Conservation (phyloP, 2,888 invertebrate genomes). For the Thera britannica region DNA sequence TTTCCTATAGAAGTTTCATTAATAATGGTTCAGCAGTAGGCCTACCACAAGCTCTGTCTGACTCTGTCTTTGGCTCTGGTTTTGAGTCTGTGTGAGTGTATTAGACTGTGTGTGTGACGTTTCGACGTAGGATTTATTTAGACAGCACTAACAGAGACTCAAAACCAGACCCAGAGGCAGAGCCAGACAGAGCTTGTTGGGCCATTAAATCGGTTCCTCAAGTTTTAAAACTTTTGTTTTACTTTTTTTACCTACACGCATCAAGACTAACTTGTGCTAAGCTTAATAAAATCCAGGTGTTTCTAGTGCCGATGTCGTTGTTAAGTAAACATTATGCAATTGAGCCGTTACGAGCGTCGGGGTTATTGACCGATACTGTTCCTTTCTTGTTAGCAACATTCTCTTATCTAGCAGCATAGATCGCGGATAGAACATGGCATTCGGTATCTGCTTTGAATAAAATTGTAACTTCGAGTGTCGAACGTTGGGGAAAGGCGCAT, state of each 20-base stretch:
- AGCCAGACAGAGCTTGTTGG: no score
- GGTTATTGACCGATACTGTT: slow-evolving; percentile 39
- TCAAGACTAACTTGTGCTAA: neutral
- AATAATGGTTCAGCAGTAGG: no score
- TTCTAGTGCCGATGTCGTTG: slow-evolving; percentile 12
- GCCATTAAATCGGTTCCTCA: no score
- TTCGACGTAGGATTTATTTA: no score
- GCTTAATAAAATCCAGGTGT: slow-evolving; percentile 11
- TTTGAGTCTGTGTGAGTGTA: no score
- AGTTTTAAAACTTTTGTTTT: no score
- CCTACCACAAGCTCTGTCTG: no score
- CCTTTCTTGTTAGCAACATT: slow-evolving; percentile 30
- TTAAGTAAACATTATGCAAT: slow-evolving; percentile 31
- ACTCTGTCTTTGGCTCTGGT: no score
- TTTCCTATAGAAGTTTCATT: no score
- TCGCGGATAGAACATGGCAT: slow-evolving; percentile 57
- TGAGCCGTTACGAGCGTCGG: slow-evolving; percentile 18
- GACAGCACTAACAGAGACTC: no score
- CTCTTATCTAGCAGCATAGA: slow-evolving; percentile 59
- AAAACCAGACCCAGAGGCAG: no score
- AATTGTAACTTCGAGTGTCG: slow-evolving; percentile 51
- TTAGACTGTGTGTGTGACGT: no score
- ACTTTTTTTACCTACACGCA: neutral
- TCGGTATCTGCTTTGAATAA: slow-evolving; percentile 50
- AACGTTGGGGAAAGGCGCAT: slow-evolving; percentile 31